Conservation (phyloP, 2,797 vertebrate species). For the Falco concolor region DNA sequence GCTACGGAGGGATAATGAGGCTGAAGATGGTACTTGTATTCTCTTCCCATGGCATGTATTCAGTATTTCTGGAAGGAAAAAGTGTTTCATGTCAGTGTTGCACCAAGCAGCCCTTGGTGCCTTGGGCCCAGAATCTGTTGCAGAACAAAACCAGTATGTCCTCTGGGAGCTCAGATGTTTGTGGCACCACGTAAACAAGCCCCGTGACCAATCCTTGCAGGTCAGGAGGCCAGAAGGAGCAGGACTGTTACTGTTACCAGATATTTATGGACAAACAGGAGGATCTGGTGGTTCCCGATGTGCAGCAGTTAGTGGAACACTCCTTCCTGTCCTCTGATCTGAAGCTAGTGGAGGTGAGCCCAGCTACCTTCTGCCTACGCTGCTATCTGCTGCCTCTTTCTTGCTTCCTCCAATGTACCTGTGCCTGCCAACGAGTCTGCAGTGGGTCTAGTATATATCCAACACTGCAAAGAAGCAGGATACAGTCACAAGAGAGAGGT, state of each 20-base stretch:
- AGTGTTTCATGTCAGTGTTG: fast-evolving
- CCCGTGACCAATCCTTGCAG: constrained; percentile 4
- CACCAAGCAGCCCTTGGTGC: background rate
- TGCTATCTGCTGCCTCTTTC: background rate
- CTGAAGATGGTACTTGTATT: background rate
- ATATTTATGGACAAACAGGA: constrained; percentile 72
- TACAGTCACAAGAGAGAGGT: background rate
- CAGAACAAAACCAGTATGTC: background rate
- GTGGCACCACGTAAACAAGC: background rate
- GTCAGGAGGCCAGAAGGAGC: constrained; percentile 60
- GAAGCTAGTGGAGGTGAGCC: constrained; percentile 70
- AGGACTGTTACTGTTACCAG: constrained; percentile 71
- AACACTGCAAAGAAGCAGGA: background rate
- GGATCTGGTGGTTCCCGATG: constrained; percentile 59
- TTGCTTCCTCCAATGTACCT: background rate
- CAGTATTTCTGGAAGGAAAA: background rate
- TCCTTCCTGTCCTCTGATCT: constrained; percentile 67
- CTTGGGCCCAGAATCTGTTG: background rate
- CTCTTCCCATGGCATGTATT: background rate
- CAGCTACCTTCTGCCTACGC: background rate
- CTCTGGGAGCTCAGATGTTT: background rate
- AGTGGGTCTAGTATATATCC: background rate
- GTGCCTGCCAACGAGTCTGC: background rate
- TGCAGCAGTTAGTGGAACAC: constrained; percentile 72
- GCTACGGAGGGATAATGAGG: background rate